phyloP scores from a whole-genome alignment of 1,140 invertebrate species.

The Drosophila kanapiae region DNA sequence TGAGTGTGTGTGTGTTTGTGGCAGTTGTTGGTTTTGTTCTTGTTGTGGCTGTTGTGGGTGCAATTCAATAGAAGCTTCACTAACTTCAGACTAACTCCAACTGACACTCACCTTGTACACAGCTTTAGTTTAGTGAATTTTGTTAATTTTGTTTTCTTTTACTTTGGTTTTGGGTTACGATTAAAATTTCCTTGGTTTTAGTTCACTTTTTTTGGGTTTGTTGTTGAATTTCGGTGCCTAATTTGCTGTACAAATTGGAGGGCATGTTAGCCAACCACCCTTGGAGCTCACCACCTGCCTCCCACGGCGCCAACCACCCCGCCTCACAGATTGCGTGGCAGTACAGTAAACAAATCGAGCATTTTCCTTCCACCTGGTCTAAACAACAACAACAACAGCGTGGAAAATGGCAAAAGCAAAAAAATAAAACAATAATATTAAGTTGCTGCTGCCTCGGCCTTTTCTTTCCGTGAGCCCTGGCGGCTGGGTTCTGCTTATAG shows the following conservation, averaged over 20 bases:
- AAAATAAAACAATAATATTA: constrained; percentile 61
- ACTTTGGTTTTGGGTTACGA: background rate
- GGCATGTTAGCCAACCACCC: constrained; percentile 29
- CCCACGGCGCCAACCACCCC: constrained; percentile 8
- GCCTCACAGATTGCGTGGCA: constrained; percentile 49
- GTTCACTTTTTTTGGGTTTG: constrained; percentile 14
- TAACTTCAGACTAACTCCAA: constrained; percentile 17
- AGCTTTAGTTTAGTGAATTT: constrained; percentile 11
- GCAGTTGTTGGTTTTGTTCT: constrained; percentile 24
- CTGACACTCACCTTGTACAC: constrained; percentile 34
- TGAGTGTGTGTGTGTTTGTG: constrained; percentile 18
- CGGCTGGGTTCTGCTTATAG: background rate
- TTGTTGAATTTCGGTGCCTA: constrained; percentile 40
- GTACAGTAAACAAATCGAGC: constrained; percentile 66
- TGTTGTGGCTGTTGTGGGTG: constrained; percentile 48
- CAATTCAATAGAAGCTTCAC: constrained; percentile 38
- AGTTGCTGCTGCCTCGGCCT: constrained; percentile 34
- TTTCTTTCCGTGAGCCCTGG: background rate
- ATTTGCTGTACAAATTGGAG: constrained; percentile 49
- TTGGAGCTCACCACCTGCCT: background rate
- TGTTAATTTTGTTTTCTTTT: background rate
- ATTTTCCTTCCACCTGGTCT: constrained; percentile 43
- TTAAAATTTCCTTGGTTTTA: constrained; percentile 3
- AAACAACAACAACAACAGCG: constrained; percentile 6
- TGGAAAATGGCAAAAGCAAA: constrained; percentile 22